Percentiles rank a stretch among this genome's conserved stretches.
These are phyloP conservation scores for Sciurus vulgaris DNA, from an alignment of 2,797 vertebrate species.

Conservation along the genomic window DNA sequence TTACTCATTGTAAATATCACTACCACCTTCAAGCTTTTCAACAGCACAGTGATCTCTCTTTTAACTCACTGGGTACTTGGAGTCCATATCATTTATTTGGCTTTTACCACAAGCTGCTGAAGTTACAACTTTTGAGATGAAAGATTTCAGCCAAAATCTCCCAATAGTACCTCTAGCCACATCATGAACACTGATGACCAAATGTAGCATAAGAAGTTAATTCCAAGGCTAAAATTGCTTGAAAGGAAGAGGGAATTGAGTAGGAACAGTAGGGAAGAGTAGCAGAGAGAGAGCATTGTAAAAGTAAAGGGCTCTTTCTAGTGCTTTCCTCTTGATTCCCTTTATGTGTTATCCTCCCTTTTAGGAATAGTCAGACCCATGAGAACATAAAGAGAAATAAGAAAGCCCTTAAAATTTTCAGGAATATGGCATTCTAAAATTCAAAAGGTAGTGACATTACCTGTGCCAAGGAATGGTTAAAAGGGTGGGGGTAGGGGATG, in stretches of 20 bases:
- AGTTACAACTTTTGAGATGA: constrained; percentile 59
- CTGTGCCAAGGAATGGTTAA: background rate
- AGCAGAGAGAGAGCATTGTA: background rate
- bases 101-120: constrained; percentile 21
- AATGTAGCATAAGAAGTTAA: constrained; percentile 4
- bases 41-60: background rate
- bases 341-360: background rate
- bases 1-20: background rate
- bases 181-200: constrained; percentile 4
- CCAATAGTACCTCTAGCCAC: background rate
- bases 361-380: background rate
- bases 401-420: background rate
- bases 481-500: background rate
- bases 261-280: background rate
- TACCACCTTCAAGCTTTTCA: background rate
- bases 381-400: constrained; percentile 22
- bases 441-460: background rate
- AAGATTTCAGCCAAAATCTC: constrained; percentile 56
- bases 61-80: background rate
- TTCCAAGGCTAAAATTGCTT: background rate
- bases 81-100: constrained; percentile 5
- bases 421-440: background rate
- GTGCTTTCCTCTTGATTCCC: background rate
- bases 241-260: background rate
- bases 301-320: background rate